Base-by-base conservation (phyloP, 1,140 invertebrate genomes). In the Arion vulgaris region DNA sequence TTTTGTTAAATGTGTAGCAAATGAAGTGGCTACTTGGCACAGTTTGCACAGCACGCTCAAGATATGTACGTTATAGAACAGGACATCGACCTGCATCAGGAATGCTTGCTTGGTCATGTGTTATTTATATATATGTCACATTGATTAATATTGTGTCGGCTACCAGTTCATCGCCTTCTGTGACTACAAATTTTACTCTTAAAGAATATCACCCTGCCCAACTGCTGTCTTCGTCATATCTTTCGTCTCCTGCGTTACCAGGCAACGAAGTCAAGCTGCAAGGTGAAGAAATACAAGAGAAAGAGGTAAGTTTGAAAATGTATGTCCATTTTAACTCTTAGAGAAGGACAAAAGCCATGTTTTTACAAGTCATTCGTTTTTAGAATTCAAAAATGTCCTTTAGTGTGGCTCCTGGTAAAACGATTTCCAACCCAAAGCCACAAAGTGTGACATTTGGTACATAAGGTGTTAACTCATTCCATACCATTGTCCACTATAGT, bases 181-280 rank as follows among this genome's bases (percentile, higher is more conserved):
- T 1, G 68, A 28, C 68, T 11, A 28, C 32, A 5, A 71, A 71
- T 71, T 39, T 39, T 15, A 17, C 41, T 9, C 5, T 2, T 19
- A 38, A 75, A 17, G 73, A 23, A 11, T 75, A 45, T n/a, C 73
- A 75, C 28, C 73, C 73, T 39, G 19, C 32, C n/a, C 36, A 75
- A 9, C 17, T 75, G 38, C n/a, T 75, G n/a, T 75, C 73, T 23
- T 15, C 28, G 38, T 75, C 41, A 45, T 75, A 36, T 17, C n/a
- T 11, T 13, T 75, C 73, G 45, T 75, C 73, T 1, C 7, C 39
- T 9, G 41, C 38, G 73, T 75, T 34, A 49, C 45, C 73, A 41
- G 5, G 1, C 5, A 45, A 15, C 28, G 32, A 75, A 13, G 38
- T n/a, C n/a, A 75, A 9, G 38, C 5, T 28, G 19, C n/a, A 19